Percentiles rank a stretch among this genome's conserved stretches.
phyloP scores from a whole-genome alignment of 2,113 vertebrate species.

The Syngnathus floridae region DNA sequence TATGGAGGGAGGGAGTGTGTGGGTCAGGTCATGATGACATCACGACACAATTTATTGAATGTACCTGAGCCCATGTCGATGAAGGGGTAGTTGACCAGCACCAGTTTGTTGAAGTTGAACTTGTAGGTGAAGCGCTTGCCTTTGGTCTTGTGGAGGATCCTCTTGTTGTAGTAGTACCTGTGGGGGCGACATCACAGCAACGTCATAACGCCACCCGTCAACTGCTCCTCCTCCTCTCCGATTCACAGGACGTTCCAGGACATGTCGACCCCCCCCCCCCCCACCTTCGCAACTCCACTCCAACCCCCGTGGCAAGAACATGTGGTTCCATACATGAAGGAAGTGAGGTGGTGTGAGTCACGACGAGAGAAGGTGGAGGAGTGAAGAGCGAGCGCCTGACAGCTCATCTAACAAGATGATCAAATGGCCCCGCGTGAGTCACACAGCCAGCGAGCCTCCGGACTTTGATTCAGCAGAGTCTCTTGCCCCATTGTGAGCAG shows the following conservation, averaged over 20 bases:
- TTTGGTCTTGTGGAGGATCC: constrained; percentile 91
- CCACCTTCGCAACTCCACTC: neutral
- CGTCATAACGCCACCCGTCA: neutral
- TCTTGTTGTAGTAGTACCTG: constrained; percentile 92
- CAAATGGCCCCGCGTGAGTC: constrained; percentile 55
- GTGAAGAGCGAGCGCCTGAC: constrained; percentile 38
- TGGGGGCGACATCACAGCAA: neutral
- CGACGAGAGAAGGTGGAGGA: constrained; percentile 21
- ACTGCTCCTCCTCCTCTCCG: neutral
- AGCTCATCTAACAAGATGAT: constrained; percentile 40
- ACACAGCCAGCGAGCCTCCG: constrained; percentile 20
- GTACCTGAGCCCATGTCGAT: constrained; percentile 80
- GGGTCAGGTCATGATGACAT: constrained; percentile 29
- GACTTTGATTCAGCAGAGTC: constrained; percentile 16
- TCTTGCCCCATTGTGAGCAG: constrained; percentile 28
- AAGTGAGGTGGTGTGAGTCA: constrained; percentile 45
- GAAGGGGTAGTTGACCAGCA: constrained; percentile 90
- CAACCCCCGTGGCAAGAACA: neutral
- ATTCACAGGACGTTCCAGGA: neutral
- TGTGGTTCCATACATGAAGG: neutral
- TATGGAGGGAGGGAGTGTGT: constrained; percentile 9
- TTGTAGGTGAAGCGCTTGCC: constrained; percentile 93
- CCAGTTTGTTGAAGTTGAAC: constrained; percentile 92
- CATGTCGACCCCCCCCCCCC: neutral
- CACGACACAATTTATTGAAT: neutral